Conservation (phyloP, 2,888 invertebrate species). For the Spisula solida region DNA sequence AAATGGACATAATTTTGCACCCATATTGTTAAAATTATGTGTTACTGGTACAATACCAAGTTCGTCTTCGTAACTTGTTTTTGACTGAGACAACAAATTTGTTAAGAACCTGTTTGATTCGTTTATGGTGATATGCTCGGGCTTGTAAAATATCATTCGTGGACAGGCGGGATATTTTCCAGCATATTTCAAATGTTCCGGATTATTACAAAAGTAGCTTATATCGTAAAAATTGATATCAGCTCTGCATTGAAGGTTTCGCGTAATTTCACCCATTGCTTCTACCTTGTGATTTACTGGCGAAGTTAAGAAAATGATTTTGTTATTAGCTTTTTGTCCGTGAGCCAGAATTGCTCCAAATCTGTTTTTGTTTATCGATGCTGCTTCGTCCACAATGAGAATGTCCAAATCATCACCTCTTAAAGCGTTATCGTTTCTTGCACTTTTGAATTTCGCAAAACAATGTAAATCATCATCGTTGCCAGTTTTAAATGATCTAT, state of each 20-base stretch:
- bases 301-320: constrained; percentile 39
- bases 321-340: constrained; percentile 41
- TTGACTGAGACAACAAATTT: constrained; percentile 31
- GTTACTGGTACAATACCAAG: constrained; percentile 27
- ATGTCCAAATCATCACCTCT: constrained; percentile 39
- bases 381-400: constrained; percentile 39
- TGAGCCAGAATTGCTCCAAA: constrained; percentile 41
- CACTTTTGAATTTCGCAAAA: constrained; percentile 40
- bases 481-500: neutral
- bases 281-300: constrained; percentile 46
- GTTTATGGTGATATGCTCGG: constrained; percentile 38
- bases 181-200: constrained; percentile 31
- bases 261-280: constrained; percentile 18
- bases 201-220: constrained; percentile 35
- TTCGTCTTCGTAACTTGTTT: constrained; percentile 45
- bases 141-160: constrained; percentile 43
- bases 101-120: constrained; percentile 37
- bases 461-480: constrained; percentile 41
- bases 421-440: constrained; percentile 43
- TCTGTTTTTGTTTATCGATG: constrained; percentile 36
- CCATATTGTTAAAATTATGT: neutral
- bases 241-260: constrained; percentile 24
- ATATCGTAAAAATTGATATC: constrained; percentile 41
- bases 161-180: constrained; percentile 45
- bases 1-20: constrained; percentile 38